These are phyloP conservation scores for Orbicella faveolata DNA, from an alignment of 64 coral and sea anemone genomes.

Conservation along the genomic window DNA sequence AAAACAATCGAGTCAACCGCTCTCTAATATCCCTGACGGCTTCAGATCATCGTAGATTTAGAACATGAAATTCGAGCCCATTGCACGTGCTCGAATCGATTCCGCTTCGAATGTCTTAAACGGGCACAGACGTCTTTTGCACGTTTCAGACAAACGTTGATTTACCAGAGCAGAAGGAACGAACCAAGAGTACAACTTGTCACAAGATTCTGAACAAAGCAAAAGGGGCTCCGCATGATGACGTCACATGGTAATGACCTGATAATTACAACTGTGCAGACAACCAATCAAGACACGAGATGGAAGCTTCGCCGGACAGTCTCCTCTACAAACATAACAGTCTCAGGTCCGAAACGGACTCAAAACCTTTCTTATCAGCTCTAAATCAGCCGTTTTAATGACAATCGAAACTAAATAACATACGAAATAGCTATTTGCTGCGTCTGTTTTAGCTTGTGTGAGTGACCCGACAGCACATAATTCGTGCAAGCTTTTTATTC, in stretches of 20 bases:
- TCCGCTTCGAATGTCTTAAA: slow-evolving; percentile 3
- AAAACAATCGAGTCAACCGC: slow-evolving; percentile 15
- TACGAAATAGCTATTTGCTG: background rate
- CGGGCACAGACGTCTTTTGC: slow-evolving; percentile 23
- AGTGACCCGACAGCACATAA: too few relatives aligned
- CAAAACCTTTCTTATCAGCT: background rate
- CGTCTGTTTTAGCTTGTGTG: background rate
- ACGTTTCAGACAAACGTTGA: slow-evolving; percentile 20
- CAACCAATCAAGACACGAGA: slow-evolving; percentile 19
- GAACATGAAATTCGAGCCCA: slow-evolving; percentile 26
- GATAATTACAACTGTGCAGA: background rate
- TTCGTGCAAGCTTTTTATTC: too few relatives aligned
- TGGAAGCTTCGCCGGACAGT: background rate
- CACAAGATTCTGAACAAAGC: slow-evolving; percentile 43
- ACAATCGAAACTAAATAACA: background rate
- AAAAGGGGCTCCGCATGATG: slow-evolving; percentile 21
- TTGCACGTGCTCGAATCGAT: slow-evolving; percentile 29
- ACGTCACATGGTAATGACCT: slow-evolving; percentile 42
- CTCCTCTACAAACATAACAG: slow-evolving; percentile 8
- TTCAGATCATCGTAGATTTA: slow-evolving; percentile 29
- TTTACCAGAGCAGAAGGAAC: background rate
- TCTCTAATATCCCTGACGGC: background rate
- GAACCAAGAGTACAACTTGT: background rate
- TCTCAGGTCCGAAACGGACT: background rate
- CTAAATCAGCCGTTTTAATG: background rate